Conservation (phyloP, 2,888 invertebrate genomes). For the Buathra laborator region DNA sequence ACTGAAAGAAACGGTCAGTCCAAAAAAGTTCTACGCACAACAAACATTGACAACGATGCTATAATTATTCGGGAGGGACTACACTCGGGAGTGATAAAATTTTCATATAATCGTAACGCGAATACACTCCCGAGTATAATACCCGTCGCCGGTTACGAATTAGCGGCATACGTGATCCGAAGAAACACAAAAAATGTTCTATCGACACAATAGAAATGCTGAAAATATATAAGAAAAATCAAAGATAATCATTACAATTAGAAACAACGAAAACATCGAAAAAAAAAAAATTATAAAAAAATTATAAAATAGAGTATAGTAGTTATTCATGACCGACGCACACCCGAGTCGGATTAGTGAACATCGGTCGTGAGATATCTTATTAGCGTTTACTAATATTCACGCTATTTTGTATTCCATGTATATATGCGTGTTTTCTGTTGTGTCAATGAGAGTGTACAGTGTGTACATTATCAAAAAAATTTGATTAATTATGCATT, state of each 20-base stretch:
- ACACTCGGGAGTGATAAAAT: conserved; percentile 45
- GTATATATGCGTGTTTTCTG: conserved; percentile 55
- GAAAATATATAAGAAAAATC: conserved; percentile 65
- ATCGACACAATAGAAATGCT: conserved; percentile 67
- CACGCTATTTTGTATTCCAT: conserved; percentile 61
- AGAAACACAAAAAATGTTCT: conserved; percentile 64
- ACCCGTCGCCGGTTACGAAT: conserved; percentile 31
- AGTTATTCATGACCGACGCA: conserved; percentile 47
- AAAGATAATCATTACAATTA: conserved; percentile 56
- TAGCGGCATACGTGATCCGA: conserved; percentile 62
- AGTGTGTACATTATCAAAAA: conserved; percentile 29
- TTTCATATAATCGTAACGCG: background rate
- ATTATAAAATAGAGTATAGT: conserved; percentile 20
- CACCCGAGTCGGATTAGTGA: conserved; percentile 44
- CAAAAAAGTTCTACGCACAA: conserved; percentile 71
- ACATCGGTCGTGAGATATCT: conserved; percentile 57
- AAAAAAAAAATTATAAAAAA: conserved; percentile 5
- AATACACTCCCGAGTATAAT: conserved; percentile 34
- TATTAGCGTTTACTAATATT: conserved; percentile 53
- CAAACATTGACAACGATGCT: conserved; percentile 71
- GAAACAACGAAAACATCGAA: conserved; percentile 45
- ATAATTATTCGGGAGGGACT: conserved; percentile 30
- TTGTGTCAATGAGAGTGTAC: conserved; percentile 30
- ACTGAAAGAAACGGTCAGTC: conserved; percentile 67
- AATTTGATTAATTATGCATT: conserved; percentile 34